Conservation (phyloP, 2,797 vertebrate species). For the Chlorospingus semifuscus region DNA sequence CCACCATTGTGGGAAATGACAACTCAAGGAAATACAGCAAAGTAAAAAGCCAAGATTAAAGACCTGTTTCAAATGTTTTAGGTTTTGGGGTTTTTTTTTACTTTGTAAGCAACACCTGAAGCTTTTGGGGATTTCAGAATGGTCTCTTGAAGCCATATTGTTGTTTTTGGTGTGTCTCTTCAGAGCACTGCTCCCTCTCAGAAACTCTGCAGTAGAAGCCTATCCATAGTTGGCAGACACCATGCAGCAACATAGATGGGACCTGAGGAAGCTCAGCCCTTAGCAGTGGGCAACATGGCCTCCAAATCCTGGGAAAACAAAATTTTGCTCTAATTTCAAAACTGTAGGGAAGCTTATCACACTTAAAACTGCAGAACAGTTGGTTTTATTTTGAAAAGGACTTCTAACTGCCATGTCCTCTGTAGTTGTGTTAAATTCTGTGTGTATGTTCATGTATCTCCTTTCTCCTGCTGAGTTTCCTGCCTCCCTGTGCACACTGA, state of each 20-base stretch:
- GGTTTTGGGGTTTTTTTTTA: neutral
- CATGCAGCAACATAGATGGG: neutral
- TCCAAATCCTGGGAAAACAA: neutral
- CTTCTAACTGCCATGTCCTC: neutral
- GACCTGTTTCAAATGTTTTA: neutral
- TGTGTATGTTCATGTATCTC: neutral
- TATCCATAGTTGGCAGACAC: neutral
- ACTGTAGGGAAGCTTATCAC: neutral
- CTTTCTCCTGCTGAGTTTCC: neutral
- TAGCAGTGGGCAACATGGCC: neutral
- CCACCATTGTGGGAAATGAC: neutral
- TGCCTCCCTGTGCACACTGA: neutral
- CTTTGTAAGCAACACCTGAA: neutral
- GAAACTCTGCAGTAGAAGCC: neutral
- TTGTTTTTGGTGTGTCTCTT: neutral
- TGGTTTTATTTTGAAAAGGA: neutral
- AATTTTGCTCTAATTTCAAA: neutral
- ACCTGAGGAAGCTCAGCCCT: neutral
- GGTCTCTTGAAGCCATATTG: neutral
- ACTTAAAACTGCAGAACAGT: neutral
- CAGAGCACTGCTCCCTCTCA: neutral
- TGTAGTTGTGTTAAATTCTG: neutral
- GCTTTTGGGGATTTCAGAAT: neutral
- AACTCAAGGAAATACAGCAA: neutral
- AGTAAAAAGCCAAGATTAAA: neutral